Base-by-base conservation (phyloP, 2,888 invertebrate genomes). In the Troglohyphantes excavatus region DNA sequence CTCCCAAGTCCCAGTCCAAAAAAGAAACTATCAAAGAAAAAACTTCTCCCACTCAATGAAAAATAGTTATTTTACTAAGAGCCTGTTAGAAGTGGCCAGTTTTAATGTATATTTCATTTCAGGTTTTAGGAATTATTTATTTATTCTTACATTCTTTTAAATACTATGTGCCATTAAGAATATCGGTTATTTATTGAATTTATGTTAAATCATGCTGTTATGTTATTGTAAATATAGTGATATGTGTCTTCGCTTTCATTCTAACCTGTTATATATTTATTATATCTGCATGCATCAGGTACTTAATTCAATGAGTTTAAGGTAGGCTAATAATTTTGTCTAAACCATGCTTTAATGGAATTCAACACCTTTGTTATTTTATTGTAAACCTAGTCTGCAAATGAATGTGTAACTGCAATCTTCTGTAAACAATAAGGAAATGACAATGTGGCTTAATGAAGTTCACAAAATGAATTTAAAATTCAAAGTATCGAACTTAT, bases 1-100 rank as follows among this genome's bases (percentile, higher is more conserved):
- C 59, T 82, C 53, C 86, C 78, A 76, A 87, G 76, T 68, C 26
- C 43, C 23, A 79, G 26, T 72, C 3, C 76, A 29, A 82, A 76
- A 39, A 90, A 90, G 76, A 90, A 87, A 65, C 70, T 70, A 13
- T 59, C 83, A 0, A 87, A 87, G 70, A 90, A 90, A 43, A 90
- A 90, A 70, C 17, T 21, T 21, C 17, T 29, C 3, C 23, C 65
- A 27, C 29, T 68, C 33, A n/a, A 46, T 61, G 89, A 89, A 46
- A 82, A 89, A 63, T 89, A 83, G 65, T 59, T 26, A 29, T 59
- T 19, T 5, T 75, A 26, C 2, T 63, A 33, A 61, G 39, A 17
- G 33, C 39, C 23, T 59, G 11, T 26, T n/a, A 43, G 19, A 72
- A 39, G 9, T 5, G 73, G 73, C 83, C 73, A 73, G 65, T 83